Percentiles rank a stretch among this genome's conserved stretches.
Conservation (phyloP, 2,888 invertebrate species). For the Branchellion lobata region DNA sequence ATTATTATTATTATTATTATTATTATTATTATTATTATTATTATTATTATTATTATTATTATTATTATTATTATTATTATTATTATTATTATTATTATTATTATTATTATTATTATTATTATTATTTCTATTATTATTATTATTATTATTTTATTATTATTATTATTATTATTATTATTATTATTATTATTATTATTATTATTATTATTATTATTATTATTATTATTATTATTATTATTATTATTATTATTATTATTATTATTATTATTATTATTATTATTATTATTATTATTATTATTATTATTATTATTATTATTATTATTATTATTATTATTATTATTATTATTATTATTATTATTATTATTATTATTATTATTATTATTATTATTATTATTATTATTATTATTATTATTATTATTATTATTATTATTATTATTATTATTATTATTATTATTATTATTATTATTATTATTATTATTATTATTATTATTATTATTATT, state of each 20-base stretch:
- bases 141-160: not conserved
- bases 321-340: slow-evolving; percentile 29
- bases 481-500: not conserved
- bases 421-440: slow-evolving; percentile 18
- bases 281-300: not conserved
- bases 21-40: no score
- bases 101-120: no score
- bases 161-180: not conserved
- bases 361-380: slow-evolving; percentile 13
- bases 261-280: not conserved
- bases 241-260: not conserved
- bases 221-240: not conserved
- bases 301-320: slow-evolving; percentile 4
- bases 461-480: not conserved
- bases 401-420: not conserved
- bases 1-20: no score
- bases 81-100: no score
- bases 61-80: no score
- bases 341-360: slow-evolving; percentile 25
- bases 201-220: not conserved
- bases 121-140: no score
- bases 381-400: slow-evolving; percentile 18
- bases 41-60: no score
- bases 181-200: not conserved
- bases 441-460: slow-evolving; percentile 13